phyloP scores from a whole-genome alignment of 2,888 invertebrate species.

The Synergus japonicus region DNA sequence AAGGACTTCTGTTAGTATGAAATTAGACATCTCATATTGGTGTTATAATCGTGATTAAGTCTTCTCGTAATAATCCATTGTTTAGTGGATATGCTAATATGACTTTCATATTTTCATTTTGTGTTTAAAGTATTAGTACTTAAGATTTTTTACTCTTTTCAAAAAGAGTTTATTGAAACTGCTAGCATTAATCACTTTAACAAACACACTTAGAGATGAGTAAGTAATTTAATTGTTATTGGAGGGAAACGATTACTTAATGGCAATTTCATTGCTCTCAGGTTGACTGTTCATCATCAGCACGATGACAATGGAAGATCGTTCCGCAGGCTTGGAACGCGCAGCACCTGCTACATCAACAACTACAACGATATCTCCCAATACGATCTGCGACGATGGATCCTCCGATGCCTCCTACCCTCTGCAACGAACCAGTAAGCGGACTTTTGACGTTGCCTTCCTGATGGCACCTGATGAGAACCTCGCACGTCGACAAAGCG shows the following conservation, averaged over 20 bases:
- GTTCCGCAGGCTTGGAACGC: slow-evolving; percentile 75
- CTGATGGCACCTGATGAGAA: slow-evolving; percentile 93
- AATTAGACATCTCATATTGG: too few relatives aligned
- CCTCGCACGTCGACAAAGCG: slow-evolving; percentile 82
- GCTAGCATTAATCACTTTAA: too few relatives aligned
- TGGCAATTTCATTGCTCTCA: background rate
- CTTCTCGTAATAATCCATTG: too few relatives aligned
- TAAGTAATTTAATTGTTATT: too few relatives aligned
- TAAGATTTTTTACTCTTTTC: too few relatives aligned
- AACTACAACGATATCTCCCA: slow-evolving; percentile 51
- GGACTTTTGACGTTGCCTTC: slow-evolving; percentile 94
- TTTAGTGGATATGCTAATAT: too few relatives aligned
- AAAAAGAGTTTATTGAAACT: too few relatives aligned
- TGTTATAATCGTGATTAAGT: too few relatives aligned
- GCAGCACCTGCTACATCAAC: slow-evolving; percentile 68
- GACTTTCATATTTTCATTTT: too few relatives aligned
- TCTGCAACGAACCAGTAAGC: slow-evolving; percentile 79
- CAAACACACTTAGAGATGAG: too few relatives aligned
- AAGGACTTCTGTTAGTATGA: too few relatives aligned
- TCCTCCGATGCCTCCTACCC: slow-evolving; percentile 72
- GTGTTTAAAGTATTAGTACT: too few relatives aligned
- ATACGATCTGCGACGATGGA: slow-evolving; percentile 59
- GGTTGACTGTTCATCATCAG: background rate
- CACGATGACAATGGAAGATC: slow-evolving; percentile 78
- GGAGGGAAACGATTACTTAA: background rate